A percentile compares a stretch with the other conserved stretches of the same genome.
phyloP scores from a whole-genome alignment of 2,888 invertebrate genomes.

The Drosophila rubida region DNA sequence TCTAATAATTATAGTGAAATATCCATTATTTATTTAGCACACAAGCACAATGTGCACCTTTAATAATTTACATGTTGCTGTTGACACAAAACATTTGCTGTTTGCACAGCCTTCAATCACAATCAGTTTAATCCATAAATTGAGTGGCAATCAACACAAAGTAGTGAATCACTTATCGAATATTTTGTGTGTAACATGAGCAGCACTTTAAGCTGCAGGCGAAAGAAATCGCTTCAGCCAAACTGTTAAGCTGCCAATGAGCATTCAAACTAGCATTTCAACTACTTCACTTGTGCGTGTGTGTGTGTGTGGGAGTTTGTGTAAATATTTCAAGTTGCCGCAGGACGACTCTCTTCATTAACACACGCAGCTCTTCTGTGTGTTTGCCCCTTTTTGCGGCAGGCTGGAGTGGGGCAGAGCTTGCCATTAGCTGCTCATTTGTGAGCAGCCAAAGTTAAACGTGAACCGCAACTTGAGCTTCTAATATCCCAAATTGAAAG shows the following conservation, averaged over 20 bases:
- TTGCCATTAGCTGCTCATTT: conserved; percentile 52
- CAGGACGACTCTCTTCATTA: conserved; percentile 43
- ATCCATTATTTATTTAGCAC: too few relatives aligned
- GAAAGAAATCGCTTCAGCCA: not conserved
- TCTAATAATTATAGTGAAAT: too few relatives aligned
- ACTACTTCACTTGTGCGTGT: not conserved
- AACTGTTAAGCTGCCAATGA: not conserved
- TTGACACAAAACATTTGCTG: too few relatives aligned
- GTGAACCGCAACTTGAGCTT: conserved; percentile 6
- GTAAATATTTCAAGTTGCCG: conserved; percentile 21
- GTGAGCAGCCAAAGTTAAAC: conserved; percentile 14
- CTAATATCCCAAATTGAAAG: conserved; percentile 12
- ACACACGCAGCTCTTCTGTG: conserved; percentile 24
- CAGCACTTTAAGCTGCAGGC: not conserved
- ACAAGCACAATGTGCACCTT: too few relatives aligned
- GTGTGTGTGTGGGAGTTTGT: conserved; percentile 11
- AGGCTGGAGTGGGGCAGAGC: conserved; percentile 35
- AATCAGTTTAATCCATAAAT: not conserved
- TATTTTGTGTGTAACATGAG: not conserved
- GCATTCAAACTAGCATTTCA: not conserved
- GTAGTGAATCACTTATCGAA: not conserved
- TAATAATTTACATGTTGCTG: too few relatives aligned
- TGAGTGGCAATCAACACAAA: not conserved
- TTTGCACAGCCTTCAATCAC: not conserved
- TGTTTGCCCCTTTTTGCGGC: not conserved